Evolutionary conservation across 2,797 vertebrate genomes (phyloP).

Genomic region (Oceanodroma leucorhoa): DNA sequence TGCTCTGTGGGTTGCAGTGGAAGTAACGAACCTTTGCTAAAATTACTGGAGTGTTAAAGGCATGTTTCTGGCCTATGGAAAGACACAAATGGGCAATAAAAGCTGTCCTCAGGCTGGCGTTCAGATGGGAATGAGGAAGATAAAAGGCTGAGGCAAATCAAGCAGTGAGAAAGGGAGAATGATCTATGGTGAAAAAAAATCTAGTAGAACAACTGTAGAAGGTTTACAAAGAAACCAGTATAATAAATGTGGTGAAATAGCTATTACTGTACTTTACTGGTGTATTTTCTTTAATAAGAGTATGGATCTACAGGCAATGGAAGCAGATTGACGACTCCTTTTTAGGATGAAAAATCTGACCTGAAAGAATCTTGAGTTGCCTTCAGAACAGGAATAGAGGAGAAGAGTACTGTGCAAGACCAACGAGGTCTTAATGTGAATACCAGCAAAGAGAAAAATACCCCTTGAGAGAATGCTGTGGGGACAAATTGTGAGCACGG

Average conservation of each 20-base stretch:
- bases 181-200: not conserved
- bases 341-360: not conserved
- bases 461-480: not conserved
- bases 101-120: not conserved
- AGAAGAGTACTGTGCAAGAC: not conserved
- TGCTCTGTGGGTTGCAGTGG: not conserved
- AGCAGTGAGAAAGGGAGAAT: not conserved
- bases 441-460: not conserved
- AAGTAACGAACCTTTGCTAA: not conserved
- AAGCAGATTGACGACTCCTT: not conserved
- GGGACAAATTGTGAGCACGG: not conserved
- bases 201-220: not conserved
- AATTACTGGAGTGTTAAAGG: not conserved
- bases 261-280: not conserved
- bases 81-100: not conserved
- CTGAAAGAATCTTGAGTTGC: not conserved
- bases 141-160: not conserved
- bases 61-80: not conserved
- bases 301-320: not conserved
- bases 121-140: not conserved
- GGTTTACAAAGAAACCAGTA: not conserved
- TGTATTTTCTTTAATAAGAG: not conserved
- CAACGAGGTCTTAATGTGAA: not conserved
- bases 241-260: not conserved
- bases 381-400: not conserved